Evolutionary conservation across 2,797 vertebrate species (phyloP), one percentile per base, ranked within the genome.

Genomic region (Forpus xanthops): DNA sequence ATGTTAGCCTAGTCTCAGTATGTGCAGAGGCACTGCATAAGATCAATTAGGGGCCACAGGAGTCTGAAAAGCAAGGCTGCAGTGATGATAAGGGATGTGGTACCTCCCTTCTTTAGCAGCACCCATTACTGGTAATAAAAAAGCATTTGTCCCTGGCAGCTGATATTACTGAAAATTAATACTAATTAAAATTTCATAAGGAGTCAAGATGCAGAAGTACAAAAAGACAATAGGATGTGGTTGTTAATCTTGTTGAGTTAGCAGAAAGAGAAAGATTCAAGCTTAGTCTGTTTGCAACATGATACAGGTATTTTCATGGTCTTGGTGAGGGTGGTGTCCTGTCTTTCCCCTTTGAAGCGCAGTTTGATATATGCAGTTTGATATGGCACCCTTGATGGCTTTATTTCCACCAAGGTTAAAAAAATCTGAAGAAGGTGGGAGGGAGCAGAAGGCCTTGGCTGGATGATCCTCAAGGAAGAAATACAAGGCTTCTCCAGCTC

Each of bases 41-140:
- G 64, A 49, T 28, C 0, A 1, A 27, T 25, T 8, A 13, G 25
- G 18, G 13, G 28, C 33, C 1, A 1, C 0, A 2, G 24, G 15
- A 12, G 8, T 27, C 45, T 24, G 60, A 23, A 31, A 55, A 58
- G 33, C 17, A 4, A 0, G 2, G 13, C 24, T 1, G 2, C 24
- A 19, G 67, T 30, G 73, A 37, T 13, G 31, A 21, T 5, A 50
- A 60, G n/a, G 23, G 61, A 31, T 27, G 27, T 49, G 41, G 33
- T 61, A 6, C 25, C 30, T 73, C 20, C 7, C 3, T 8, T 52
- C 39, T 35, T 50, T 1, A 49, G 44, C 56, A 33, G 41, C 0
- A 1, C 23, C 41, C 1, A 1, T 42, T 49, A 33, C 30, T 55
- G 18, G 9, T 25, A 35, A 49, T 1, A 42, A 47, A 52, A 79